Percentiles rank a stretch among this genome's conserved stretches.
These are phyloP conservation scores for Heliocidaris erythrogramma DNA, from an alignment of 35 echinoderm and acorn worm genomes.

Conservation along the genomic window DNA sequence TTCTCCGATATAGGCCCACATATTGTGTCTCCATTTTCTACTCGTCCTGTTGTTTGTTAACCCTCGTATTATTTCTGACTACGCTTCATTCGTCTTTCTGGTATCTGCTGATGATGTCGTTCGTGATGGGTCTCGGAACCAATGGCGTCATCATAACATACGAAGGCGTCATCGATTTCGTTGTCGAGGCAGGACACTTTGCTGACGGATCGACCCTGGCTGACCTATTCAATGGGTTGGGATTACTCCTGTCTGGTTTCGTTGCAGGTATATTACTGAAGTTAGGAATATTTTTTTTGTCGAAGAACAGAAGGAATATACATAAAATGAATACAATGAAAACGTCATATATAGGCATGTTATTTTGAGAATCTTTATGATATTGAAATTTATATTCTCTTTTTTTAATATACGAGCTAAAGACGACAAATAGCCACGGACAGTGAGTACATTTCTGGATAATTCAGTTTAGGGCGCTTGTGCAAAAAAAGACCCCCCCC, in stretches of 20 bases:
- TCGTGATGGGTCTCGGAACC: neutral
- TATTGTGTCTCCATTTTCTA: neutral
- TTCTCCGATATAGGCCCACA: neutral
- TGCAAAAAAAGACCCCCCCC: too few species aligned
- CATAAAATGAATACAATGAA: too few species aligned
- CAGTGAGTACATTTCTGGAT: too few species aligned
- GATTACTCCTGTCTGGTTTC: neutral
- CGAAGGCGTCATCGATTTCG: neutral
- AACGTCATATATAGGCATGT: too few species aligned
- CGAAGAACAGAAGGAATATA: too few species aligned
- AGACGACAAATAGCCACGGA: too few species aligned
- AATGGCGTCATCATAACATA: neutral
- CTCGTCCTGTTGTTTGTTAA: neutral
- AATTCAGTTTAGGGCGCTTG: too few species aligned
- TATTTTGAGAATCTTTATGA: too few species aligned
- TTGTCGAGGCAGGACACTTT: neutral
- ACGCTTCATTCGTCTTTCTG: neutral
- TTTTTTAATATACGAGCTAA: too few species aligned
- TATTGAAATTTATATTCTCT: too few species aligned
- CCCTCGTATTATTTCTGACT: neutral
- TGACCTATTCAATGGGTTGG: neutral
- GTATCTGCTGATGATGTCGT: neutral
- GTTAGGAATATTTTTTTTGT: too few species aligned
- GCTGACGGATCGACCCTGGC: neutral
- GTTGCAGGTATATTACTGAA: neutral